Percentiles rank a stretch among this genome's conserved stretches.
Evolutionary conservation across 2,888 invertebrate species (phyloP).

Genomic region (Corythucha ciliata): DNA sequence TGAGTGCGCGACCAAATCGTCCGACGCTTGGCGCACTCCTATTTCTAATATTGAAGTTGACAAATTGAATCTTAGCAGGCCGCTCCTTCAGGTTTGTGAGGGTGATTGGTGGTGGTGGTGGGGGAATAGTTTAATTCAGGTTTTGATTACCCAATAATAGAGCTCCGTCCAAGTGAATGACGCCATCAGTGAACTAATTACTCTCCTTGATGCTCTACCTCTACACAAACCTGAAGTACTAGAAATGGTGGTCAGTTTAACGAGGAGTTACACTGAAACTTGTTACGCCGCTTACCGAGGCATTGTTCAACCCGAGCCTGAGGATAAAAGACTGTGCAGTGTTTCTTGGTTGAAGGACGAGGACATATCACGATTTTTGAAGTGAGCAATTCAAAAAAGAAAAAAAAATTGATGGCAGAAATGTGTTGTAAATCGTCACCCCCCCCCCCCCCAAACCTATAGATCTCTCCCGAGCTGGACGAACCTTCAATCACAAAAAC

Average conservation of each 20-base stretch:
- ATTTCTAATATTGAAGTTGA: slow-evolving; percentile 59
- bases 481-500: slow-evolving; percentile 46
- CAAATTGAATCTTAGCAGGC: slow-evolving; percentile 52
- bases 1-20: slow-evolving; percentile 60
- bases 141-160: too few relatives aligned
- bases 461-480: slow-evolving; percentile 72
- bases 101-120: background rate
- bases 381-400: slow-evolving; percentile 45
- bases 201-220: slow-evolving; percentile 60
- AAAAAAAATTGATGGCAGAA: background rate
- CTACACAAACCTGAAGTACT: slow-evolving; percentile 65
- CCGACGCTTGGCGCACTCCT: slow-evolving; percentile 70
- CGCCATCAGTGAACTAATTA: slow-evolving; percentile 55
- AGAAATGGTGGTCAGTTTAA: slow-evolving; percentile 58
- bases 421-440: background rate
- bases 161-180: slow-evolving; percentile 64
- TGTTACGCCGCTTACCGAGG: slow-evolving; percentile 64
- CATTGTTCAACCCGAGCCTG: slow-evolving; percentile 66
- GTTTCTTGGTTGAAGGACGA: slow-evolving; percentile 89
- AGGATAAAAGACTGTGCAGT: slow-evolving; percentile 69
- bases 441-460: slow-evolving; percentile 25
- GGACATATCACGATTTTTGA: slow-evolving; percentile 86
- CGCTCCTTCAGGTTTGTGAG: slow-evolving; percentile 50
- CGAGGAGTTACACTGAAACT: slow-evolving; percentile 64
- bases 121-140: slow-evolving; percentile 1